These are phyloP conservation scores for Acleris holmiana DNA, from an alignment of 2,888 invertebrate species.

Conservation along the genomic window DNA sequence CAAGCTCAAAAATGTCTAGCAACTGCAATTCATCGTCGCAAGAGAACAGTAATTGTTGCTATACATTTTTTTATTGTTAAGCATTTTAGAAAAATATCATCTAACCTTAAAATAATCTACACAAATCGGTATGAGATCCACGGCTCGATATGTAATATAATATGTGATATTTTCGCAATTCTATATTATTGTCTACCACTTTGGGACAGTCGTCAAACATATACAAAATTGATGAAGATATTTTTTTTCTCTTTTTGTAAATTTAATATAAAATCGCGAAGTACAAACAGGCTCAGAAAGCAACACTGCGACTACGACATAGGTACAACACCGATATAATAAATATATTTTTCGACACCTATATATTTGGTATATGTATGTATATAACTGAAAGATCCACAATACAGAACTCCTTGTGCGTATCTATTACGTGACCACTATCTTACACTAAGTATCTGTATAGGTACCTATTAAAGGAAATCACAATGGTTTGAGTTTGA, in stretches of 20 bases:
- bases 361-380: constrained; percentile 40
- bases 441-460: constrained; percentile 30
- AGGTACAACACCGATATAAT: constrained; percentile 36
- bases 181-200: constrained; percentile 10
- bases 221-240: constrained; percentile 24
- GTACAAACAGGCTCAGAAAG: constrained; percentile 36
- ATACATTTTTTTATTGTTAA: background rate
- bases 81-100: constrained; percentile 32
- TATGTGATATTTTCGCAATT: constrained; percentile 8
- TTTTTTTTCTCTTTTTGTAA: constrained; percentile 27
- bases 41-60: no score
- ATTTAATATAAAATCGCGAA: constrained; percentile 37
- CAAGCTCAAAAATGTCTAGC: no score
- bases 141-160: constrained; percentile 24
- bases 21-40: no score
- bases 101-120: constrained; percentile 27
- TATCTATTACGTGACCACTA: constrained; percentile 69
- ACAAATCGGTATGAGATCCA: constrained; percentile 16
- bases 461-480: constrained; percentile 33
- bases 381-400: constrained; percentile 44
- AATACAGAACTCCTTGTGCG: constrained; percentile 69
- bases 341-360: constrained; percentile 31
- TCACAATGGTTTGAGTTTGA: background rate
- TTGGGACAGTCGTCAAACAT: constrained; percentile 11
- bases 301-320: constrained; percentile 33